Base-by-base conservation (phyloP, 2,113 vertebrate species). In the Collichthys lucidus region DNA sequence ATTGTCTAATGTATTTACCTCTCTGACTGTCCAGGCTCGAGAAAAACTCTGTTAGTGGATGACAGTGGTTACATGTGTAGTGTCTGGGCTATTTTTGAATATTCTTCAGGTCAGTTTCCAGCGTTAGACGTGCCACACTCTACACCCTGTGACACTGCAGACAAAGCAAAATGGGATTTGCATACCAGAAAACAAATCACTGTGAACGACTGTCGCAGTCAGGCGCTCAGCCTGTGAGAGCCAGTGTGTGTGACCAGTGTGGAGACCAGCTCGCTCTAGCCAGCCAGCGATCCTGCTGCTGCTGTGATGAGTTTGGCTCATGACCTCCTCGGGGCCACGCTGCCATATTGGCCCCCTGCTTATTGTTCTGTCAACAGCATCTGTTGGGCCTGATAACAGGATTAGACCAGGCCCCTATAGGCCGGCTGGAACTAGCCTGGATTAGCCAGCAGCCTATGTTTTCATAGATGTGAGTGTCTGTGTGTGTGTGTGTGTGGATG, bases 281-380 rank as follows among this genome's bases (percentile, higher is more conserved):
- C 87, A 80, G 89, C 57, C 91, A 90, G 55, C 20, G 77, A 91
- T 92, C 88, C 84, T 73, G 78, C 87, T 80, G 76, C 90, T 81
- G 90, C 86, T 78, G 87, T 71, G 87, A 86, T 83, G 90, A 78
- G 82, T 75, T 91, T 92, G 93, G 92, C 88, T 93, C 89, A 82
- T 92, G 88, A 93, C 91, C 91, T 92, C 90, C 85, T 87, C 49
- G 1, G 88, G 84, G 88, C 85, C 50, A 16, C n/a, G 12, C 83
- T 79, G 77, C 87, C 85, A 85, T 84, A 86, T 88, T 86, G 86
- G 64, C 86, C 80, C 80, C 82, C 84, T 9, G 67, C 79, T 88
- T 91, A 91, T 94, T 93, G 92, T 93, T 91, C 91, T 89, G 93
- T 92, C 90, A 89, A 93, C 91, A 93, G 92, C 94, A 94, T 94